phyloP scores from a whole-genome alignment of 23 tunicate genomes.

The Trididemnum miniatum region DNA sequence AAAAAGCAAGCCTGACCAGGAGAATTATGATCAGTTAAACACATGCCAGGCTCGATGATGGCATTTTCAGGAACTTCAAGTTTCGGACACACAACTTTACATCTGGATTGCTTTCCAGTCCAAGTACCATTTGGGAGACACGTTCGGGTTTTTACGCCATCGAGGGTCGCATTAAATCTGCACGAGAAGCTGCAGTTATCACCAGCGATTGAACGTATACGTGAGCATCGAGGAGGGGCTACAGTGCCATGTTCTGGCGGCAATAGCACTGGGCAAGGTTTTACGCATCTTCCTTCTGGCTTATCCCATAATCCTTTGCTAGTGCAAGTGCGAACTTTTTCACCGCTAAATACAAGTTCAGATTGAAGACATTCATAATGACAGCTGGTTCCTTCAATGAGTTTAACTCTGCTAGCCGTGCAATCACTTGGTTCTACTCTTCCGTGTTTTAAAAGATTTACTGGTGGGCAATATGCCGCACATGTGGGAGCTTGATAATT shows the following conservation, averaged over 20 bases:
- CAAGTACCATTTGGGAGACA: slow-evolving; percentile 72
- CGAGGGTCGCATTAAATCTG: background rate
- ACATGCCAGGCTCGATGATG: slow-evolving; percentile 31
- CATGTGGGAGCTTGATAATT: slow-evolving; percentile 37
- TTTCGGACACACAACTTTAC: slow-evolving; percentile 46
- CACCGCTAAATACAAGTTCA: slow-evolving; percentile 48
- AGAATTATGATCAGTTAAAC: background rate
- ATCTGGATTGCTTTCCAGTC: slow-evolving; percentile 32
- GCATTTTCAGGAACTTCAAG: slow-evolving; percentile 10
- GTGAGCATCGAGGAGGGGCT: slow-evolving; percentile 32
- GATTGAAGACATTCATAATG: slow-evolving; percentile 28
- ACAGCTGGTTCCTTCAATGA: slow-evolving; percentile 49
- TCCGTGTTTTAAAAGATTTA: slow-evolving; percentile 41
- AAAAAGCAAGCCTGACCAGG: slow-evolving; percentile 45
- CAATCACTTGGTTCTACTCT: slow-evolving; percentile 37
- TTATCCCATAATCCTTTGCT: slow-evolving; percentile 44
- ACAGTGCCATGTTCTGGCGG: slow-evolving; percentile 31
- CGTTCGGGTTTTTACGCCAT: slow-evolving; percentile 21
- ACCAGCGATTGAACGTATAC: slow-evolving; percentile 22
- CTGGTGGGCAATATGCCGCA: slow-evolving; percentile 35
- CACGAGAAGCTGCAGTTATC: slow-evolving; percentile 54
- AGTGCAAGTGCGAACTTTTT: slow-evolving; percentile 21
- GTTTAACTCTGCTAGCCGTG: background rate
- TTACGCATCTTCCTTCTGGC: slow-evolving; percentile 43
- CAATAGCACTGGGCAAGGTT: slow-evolving; percentile 49